A percentile compares a stretch with the other conserved stretches of the same genome.
phyloP scores from a whole-genome alignment of 2,797 vertebrate species.

The Onychomys leucogaster region DNA sequence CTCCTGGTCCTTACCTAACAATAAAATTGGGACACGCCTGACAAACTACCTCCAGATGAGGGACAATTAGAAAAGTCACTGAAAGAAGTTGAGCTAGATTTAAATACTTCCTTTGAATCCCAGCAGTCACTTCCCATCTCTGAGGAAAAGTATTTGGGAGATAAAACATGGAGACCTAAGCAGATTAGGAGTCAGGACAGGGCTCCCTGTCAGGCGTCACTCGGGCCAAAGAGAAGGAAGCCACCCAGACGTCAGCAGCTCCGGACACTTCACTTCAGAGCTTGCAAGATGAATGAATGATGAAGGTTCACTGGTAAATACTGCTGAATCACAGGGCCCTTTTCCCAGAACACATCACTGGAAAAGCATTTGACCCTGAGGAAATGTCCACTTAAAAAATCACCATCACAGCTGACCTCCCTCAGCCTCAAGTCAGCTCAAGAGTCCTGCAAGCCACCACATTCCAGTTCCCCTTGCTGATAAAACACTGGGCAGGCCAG shows the following conservation, averaged over 20 bases:
- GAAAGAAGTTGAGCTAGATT: not conserved
- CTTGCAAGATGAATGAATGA: not conserved
- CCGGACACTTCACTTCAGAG: not conserved
- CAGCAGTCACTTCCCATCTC: not conserved
- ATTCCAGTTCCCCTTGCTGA: not conserved
- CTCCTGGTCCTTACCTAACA: not conserved
- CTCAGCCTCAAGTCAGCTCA: not conserved
- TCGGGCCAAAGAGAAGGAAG: not conserved
- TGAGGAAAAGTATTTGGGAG: not conserved
- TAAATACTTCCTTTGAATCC: not conserved
- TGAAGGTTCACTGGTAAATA: not conserved
- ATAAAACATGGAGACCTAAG: not conserved
- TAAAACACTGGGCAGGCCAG: not conserved
- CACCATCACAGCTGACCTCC: not conserved
- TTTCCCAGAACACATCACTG: not conserved
- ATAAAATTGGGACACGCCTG: not conserved
- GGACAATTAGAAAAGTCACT: not conserved
- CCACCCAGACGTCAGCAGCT: not conserved
- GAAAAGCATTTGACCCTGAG: not conserved
- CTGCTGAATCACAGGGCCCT: not conserved
- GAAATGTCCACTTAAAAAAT: slow-evolving; percentile 34
- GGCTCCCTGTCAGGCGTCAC: rapidly evolving
- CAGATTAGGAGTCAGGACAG: not conserved
- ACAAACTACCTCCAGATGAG: too few species aligned
- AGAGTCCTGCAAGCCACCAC: not conserved